Evolutionary conservation across 2,113 vertebrate genomes (phyloP).

Genomic region (Tapirus terrestris): DNA sequence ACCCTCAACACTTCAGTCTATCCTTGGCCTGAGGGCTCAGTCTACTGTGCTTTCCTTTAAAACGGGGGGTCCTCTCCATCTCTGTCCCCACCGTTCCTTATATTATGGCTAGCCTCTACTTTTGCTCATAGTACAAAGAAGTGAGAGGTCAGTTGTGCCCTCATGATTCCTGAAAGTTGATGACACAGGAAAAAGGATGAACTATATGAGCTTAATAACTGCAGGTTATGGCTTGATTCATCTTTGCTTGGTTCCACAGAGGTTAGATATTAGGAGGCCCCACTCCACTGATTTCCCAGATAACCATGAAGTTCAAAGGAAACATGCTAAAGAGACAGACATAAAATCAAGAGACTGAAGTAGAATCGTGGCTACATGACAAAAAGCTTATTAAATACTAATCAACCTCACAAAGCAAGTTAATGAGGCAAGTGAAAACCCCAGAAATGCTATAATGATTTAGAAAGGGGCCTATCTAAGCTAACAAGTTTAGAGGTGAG

Average conservation of each 20-base stretch:
- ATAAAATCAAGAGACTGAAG: neutral
- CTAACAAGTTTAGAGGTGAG: neutral
- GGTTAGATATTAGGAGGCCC: neutral
- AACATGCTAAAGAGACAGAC: neutral
- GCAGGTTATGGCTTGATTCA: neutral
- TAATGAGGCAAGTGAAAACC: neutral
- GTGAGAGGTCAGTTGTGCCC: neutral
- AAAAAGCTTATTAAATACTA: neutral
- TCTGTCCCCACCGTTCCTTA: neutral
- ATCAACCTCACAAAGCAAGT: neutral
- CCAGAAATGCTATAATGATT: neutral
- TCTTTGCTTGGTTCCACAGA: slow-evolving; percentile 2
- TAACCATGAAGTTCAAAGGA: slow-evolving; percentile 18
- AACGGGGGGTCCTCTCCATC: neutral
- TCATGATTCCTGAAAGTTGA: neutral
- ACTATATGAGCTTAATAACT: neutral
- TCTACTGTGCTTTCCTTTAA: neutral
- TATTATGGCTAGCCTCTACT: neutral
- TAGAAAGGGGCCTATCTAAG: neutral
- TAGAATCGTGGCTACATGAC: neutral
- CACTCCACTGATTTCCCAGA: neutral
- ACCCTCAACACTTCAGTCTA: neutral
- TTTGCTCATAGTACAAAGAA: slow-evolving; percentile 11
- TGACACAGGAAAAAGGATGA: neutral
- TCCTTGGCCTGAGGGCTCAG: neutral